Conservation (phyloP, 2,113 vertebrate genomes). For the Phylloscopus trochilus region DNA sequence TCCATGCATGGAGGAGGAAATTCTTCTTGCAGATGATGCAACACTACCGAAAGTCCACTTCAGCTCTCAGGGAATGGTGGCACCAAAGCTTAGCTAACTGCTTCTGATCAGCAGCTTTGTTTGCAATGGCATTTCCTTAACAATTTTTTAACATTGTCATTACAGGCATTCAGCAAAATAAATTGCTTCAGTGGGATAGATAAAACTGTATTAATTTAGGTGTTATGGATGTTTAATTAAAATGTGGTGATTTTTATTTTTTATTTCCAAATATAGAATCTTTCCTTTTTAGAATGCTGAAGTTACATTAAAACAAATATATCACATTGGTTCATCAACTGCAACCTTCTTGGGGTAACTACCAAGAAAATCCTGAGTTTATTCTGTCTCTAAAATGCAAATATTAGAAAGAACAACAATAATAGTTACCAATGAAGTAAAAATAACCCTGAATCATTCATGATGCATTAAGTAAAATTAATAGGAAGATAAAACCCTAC, state of each 20-base stretch:
- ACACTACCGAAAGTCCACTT: neutral
- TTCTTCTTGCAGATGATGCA: neutral
- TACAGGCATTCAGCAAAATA: neutral
- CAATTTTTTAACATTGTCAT: neutral
- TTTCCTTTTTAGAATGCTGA: neutral
- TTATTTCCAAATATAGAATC: neutral
- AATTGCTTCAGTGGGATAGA: neutral
- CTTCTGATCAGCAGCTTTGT: neutral
- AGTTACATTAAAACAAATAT: neutral
- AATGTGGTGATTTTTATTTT: neutral
- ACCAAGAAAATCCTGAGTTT: neutral
- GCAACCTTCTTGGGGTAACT: neutral
- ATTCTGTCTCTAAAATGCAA: neutral
- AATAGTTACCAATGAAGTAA: neutral
- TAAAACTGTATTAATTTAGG: neutral
- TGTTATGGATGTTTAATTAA: neutral
- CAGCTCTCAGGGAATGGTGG: neutral
- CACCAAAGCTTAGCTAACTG: neutral
- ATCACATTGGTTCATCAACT: neutral
- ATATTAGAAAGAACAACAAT: neutral
- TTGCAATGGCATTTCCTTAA: neutral
- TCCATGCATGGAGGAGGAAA: neutral
- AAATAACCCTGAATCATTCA: neutral
- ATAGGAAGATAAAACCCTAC: neutral
- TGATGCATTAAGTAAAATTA: neutral